These are phyloP conservation scores for Aldabrachelys gigantea DNA, from an alignment of 2,113 vertebrate species.

Conservation along the genomic window DNA sequence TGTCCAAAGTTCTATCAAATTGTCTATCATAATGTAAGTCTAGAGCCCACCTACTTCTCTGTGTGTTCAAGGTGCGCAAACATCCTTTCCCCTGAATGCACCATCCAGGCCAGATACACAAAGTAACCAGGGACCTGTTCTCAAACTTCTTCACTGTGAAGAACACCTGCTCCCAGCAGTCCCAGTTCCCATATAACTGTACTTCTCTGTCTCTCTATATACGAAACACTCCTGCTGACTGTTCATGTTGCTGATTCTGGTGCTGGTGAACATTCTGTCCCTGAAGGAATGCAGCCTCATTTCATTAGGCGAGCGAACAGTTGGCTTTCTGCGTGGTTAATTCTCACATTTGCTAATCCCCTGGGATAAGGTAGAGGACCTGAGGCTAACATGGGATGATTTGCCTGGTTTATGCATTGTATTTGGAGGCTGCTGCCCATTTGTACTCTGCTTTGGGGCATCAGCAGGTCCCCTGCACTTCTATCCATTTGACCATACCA, in stretches of 20 bases:
- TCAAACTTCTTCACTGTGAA: background rate
- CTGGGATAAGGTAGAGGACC: constrained; percentile 37
- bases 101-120: background rate
- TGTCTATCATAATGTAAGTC: background rate
- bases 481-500: constrained; percentile 57
- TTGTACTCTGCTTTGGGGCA: constrained; percentile 49
- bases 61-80: background rate
- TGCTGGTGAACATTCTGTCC: constrained; percentile 10
- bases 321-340: constrained; percentile 23
- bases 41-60: background rate
- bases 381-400: constrained; percentile 58
- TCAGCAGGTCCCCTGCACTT: constrained; percentile 6
- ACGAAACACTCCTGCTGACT: background rate
- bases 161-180: background rate
- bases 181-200: background rate
- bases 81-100: background rate
- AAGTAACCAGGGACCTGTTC: background rate
- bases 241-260: background rate
- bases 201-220: background rate
- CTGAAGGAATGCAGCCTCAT: constrained; percentile 25
- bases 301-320: constrained; percentile 25
- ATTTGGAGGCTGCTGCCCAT: constrained; percentile 44
- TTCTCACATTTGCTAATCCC: constrained; percentile 37
- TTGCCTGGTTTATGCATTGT: constrained; percentile 20
- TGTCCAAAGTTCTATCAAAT: background rate